phyloP scores from a whole-genome alignment of 2,113 vertebrate genomes.

The Heloderma charlesbogerti region DNA sequence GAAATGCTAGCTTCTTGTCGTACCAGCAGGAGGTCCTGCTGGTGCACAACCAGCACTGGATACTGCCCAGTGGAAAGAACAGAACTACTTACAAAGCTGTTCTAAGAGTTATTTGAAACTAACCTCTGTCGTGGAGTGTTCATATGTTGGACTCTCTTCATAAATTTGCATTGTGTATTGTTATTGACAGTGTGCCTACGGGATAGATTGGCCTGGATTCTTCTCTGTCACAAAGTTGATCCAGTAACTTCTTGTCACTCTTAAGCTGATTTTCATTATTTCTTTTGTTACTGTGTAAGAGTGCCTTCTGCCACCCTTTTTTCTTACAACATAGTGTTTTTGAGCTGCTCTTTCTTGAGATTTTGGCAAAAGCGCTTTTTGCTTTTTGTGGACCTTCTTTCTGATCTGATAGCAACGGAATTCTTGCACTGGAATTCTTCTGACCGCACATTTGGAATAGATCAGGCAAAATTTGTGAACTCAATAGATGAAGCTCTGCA shows the following conservation, averaged over 20 bases:
- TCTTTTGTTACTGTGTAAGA: neutral
- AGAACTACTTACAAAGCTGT: neutral
- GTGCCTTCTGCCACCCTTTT: constrained; percentile 5
- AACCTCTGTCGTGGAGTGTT: constrained; percentile 50
- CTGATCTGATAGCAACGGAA: neutral
- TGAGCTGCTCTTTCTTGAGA: neutral
- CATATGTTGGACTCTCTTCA: constrained; percentile 17
- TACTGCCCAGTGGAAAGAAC: no score
- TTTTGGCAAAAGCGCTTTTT: neutral
- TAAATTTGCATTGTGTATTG: constrained; percentile 11
- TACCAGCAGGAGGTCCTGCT: no score
- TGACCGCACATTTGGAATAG: neutral
- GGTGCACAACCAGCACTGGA: no score
- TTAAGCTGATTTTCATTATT: neutral
- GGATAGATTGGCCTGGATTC: neutral
- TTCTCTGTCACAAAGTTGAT: neutral
- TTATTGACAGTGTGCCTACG: constrained; percentile 7
- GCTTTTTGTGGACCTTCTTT: constrained; percentile 27
- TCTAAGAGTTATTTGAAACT: constrained; percentile 15
- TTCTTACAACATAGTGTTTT: constrained; percentile 35
- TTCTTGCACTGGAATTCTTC: constrained; percentile 9
- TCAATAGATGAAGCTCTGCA: neutral
- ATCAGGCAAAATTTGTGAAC: constrained; percentile 1
- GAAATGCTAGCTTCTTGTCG: no score
- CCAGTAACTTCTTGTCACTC: constrained; percentile 10